These are phyloP conservation scores for Proisotoma minuta DNA, from an alignment of 2,888 invertebrate species.

Conservation along the genomic window DNA sequence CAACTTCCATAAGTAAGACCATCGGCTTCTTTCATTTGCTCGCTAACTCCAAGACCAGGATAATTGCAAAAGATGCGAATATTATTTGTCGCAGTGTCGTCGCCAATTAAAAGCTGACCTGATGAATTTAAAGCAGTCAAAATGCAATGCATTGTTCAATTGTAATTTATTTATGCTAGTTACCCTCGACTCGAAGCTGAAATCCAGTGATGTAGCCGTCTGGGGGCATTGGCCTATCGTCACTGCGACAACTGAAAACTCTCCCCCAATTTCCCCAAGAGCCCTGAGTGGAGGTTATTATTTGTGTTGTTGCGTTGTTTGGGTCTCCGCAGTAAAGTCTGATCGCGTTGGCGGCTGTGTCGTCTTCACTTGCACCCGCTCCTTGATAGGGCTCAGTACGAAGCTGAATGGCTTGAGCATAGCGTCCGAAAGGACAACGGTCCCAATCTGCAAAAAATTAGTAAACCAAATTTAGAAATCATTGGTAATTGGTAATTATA, in stretches of 20 bases:
- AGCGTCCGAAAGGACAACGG: slow-evolving; percentile 4
- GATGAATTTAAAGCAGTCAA: no score
- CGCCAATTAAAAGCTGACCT: no score
- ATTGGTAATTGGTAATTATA: background rate
- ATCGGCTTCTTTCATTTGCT: background rate
- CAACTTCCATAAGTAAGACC: background rate
- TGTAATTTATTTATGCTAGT: no score
- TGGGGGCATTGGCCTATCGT: slow-evolving; percentile 1
- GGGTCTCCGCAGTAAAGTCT: slow-evolving; percentile 10
- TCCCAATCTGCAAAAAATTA: slow-evolving; percentile 7
- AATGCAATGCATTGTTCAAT: no score
- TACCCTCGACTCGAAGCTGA: background rate
- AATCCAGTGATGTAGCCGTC: slow-evolving; percentile 8
- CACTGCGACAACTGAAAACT: slow-evolving; percentile 7
- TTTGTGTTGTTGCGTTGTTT: background rate
- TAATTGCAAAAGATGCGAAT: background rate
- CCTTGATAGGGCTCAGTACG: slow-evolving; percentile 10
- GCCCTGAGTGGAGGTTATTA: background rate
- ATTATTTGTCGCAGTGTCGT: background rate
- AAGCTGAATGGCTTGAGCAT: slow-evolving; percentile 7
- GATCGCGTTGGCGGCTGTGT: slow-evolving; percentile 4
- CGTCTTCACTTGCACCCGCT: background rate
- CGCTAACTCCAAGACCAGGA: background rate
- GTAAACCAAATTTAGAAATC: no score
- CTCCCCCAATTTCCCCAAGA: slow-evolving; percentile 12